Conservation (phyloP, 2,888 invertebrate species). For the Drosophila ezoana region DNA sequence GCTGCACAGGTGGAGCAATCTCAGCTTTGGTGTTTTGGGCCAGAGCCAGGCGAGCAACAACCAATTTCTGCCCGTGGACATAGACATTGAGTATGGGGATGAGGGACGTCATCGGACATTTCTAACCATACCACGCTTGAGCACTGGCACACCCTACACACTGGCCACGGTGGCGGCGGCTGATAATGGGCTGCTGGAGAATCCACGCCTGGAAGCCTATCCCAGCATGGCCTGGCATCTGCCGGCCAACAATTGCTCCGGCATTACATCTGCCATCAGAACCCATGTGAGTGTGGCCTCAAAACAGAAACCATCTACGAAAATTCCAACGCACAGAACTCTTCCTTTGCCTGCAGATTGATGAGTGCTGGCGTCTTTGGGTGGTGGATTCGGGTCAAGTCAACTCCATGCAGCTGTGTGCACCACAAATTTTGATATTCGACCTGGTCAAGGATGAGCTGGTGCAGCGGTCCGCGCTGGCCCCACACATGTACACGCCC, state of each 20-base stretch:
- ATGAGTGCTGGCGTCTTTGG: conserved; percentile 88
- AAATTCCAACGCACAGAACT: not conserved
- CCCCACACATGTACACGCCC: conserved; percentile 71
- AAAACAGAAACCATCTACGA: not conserved
- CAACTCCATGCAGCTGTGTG: conserved; percentile 87
- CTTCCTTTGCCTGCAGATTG: conserved; percentile 85
- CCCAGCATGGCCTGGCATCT: conserved; percentile 89
- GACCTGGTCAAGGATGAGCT: conserved; percentile 88
- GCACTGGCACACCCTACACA: conserved; percentile 89
- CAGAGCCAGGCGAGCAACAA: conserved; percentile 87
- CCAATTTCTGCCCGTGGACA: conserved; percentile 86
- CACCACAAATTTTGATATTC: conserved; percentile 91
- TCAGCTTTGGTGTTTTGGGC: conserved; percentile 88
- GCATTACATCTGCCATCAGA: conserved; percentile 91
- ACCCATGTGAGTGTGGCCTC: conserved; percentile 87
- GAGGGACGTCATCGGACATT: conserved; percentile 87
- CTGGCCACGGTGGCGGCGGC: conserved; percentile 87
- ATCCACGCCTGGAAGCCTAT: conserved; percentile 87
- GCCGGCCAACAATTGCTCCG: conserved; percentile 87
- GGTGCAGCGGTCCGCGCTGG: conserved; percentile 81
- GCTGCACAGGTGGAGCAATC: conserved; percentile 88
- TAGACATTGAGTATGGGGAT: conserved; percentile 82
- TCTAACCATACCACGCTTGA: conserved; percentile 90
- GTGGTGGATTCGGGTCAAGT: conserved; percentile 88
- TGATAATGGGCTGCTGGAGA: conserved; percentile 66